Conservation (phyloP, 1,140 invertebrate genomes). For the Platyscapa corneri region DNA sequence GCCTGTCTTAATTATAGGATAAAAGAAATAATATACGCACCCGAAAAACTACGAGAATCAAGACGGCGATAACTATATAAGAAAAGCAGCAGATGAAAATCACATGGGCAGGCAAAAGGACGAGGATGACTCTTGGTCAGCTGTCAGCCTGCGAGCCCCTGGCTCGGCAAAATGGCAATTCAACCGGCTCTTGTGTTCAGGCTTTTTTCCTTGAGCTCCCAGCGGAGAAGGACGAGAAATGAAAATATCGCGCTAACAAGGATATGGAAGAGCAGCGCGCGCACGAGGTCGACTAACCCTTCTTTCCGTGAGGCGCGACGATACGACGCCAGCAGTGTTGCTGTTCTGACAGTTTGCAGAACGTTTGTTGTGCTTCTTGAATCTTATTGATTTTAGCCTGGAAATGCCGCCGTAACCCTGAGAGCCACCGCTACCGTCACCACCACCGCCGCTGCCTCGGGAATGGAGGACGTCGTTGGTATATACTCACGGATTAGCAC, state of each 20-base stretch:
- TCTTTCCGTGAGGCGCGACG: conserved; percentile 9
- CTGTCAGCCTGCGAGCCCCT: too few species aligned
- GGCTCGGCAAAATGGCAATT: too few species aligned
- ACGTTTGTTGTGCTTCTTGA: conserved; percentile 36
- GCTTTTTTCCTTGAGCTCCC: not conserved
- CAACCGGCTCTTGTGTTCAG: not conserved
- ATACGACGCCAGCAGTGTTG: conserved; percentile 13
- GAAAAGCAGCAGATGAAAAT: too few species aligned
- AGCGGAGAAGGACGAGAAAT: not conserved
- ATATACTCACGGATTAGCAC: not conserved
- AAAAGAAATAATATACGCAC: too few species aligned
- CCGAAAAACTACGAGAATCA: too few species aligned
- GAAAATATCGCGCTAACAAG: not conserved
- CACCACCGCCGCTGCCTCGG: not conserved
- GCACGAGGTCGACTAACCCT: conserved; percentile 57
- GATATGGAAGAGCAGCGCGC: not conserved
- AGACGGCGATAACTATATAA: too few species aligned
- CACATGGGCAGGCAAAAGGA: too few species aligned
- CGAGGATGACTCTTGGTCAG: too few species aligned
- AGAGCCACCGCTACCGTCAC: too few species aligned
- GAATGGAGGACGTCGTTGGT: not conserved
- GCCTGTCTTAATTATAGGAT: too few species aligned
- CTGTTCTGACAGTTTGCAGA: not conserved
- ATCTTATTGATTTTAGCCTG: conserved; percentile 62
- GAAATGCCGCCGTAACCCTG: conserved; percentile 55